Percentiles rank a stretch among this genome's conserved stretches.
Evolutionary conservation across 2,888 invertebrate genomes (phyloP).

Genomic region (Spialia ferax): DNA sequence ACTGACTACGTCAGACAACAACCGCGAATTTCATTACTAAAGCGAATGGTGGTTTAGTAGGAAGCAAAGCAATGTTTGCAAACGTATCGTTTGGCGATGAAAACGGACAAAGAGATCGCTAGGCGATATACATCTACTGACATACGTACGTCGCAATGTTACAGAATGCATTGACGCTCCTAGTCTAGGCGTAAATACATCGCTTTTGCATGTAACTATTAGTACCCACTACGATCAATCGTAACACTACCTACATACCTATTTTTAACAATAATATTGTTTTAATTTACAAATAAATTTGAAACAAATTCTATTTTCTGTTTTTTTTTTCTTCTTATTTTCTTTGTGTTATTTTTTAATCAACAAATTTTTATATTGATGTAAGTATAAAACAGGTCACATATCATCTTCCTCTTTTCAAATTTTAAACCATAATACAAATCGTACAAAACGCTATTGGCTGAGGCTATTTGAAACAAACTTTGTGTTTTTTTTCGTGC

Average conservation of each 20-base stretch:
- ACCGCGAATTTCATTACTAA: slow-evolving; percentile 28
- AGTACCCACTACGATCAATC: too few relatives aligned
- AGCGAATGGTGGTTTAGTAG: slow-evolving; percentile 15
- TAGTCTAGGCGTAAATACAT: not conserved
- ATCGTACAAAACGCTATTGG: too few relatives aligned
- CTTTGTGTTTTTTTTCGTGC: too few relatives aligned
- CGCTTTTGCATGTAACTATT: not conserved
- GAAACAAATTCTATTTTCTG: too few relatives aligned
- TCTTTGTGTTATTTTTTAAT: too few relatives aligned
- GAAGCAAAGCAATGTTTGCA: slow-evolving; percentile 5
- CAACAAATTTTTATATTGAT: too few relatives aligned
- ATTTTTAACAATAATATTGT: not conserved
- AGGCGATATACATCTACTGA: slow-evolving; percentile 28
- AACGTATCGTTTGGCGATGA: slow-evolving; percentile 25
- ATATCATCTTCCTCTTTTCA: too few relatives aligned
- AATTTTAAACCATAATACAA: too few relatives aligned
- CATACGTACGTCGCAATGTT: slow-evolving; percentile 15
- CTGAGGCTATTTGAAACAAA: too few relatives aligned
- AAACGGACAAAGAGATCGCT: slow-evolving; percentile 27
- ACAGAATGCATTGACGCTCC: slow-evolving; percentile 9
- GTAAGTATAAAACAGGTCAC: too few relatives aligned
- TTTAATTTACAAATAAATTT: not conserved
- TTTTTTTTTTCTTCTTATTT: too few relatives aligned
- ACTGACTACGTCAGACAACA: not conserved
- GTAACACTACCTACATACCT: too few relatives aligned